Evolutionary conservation across 92 coral and sea anemone species (phyloP), one percentile per base, ranked within the genome.

Genomic region (Hydrozoanthus gracilis): DNA sequence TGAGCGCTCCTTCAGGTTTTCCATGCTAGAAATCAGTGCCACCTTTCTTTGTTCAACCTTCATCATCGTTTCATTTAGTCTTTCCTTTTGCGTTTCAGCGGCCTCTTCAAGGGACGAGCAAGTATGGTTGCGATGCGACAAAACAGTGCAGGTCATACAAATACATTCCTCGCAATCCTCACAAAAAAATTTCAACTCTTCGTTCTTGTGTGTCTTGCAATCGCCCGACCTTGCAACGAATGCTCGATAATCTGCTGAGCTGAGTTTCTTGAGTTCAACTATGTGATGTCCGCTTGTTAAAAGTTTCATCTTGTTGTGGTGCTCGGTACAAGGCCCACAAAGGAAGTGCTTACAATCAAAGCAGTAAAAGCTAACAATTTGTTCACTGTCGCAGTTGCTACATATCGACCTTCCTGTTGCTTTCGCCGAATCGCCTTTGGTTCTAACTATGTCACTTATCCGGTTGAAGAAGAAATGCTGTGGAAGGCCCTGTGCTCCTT

Each of bases 271-370:
- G 3, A 77, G 51, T 11, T 77, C 82, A 55, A 54, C 82, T 46
- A 52, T 50, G 18, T 39, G 82, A 44, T 77, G 82, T 27, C 67
- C 82, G 20, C 82, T 77, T 6, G 44, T 48, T 5, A 77, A 48
- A 35, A 77, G 27, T 39, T 77, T 77, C 82, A 77, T 77, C 52
- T 55, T 77, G 4, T 77, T 77, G 51, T 77, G 82, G 12, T 15
- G 3, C 7, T 56, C 51, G 12, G 82, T 77, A 12, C 82, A 77
- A n/a, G 82, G 15, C 67, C 46, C 82, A 17, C 82, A 77, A n/a
- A 77, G 82, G 67, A 55, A 77, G 82, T 77, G 82, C 68, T 77
- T 77, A 27, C 82, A 77, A 45, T 77, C 82, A 13, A 55, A 55
- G 69, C 82, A 77, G 68, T 77, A 77, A 12, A 55, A 77, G 44